Evolutionary conservation across 2,113 vertebrate genomes (phyloP).

Genomic region (Actenoides lindsayi): DNA sequence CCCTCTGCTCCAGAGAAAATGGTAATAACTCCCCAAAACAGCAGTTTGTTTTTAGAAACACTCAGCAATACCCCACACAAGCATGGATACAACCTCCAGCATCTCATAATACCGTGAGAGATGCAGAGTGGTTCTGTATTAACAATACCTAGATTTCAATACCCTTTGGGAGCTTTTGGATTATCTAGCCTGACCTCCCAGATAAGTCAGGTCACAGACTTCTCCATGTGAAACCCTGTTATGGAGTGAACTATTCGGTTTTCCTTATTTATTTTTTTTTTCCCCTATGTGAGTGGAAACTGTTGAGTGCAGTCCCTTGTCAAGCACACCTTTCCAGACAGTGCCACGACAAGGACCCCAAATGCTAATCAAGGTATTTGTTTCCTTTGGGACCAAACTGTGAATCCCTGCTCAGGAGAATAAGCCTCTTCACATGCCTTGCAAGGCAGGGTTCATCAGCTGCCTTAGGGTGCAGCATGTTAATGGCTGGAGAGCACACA

Average conservation of each 20-base stretch:
- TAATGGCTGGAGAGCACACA: background rate
- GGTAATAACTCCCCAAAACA: background rate
- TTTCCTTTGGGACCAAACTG: background rate
- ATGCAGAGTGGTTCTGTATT: background rate
- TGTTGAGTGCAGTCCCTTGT: too few relatives aligned
- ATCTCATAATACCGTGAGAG: rapidly evolving
- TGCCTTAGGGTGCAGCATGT: background rate
- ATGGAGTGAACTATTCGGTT: background rate
- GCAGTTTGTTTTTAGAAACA: background rate
- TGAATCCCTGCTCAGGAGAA: background rate
- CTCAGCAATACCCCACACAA: background rate
- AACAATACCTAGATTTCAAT: background rate
- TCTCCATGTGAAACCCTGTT: background rate
- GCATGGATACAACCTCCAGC: rapidly evolving
- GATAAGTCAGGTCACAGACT: background rate
- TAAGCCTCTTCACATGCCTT: rapidly evolving
- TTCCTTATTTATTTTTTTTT: too few relatives aligned
- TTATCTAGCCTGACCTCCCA: background rate
- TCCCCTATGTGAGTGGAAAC: background rate
- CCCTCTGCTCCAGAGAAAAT: background rate
- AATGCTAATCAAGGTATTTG: background rate
- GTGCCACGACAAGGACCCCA: background rate
- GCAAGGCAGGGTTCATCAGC: too few relatives aligned
- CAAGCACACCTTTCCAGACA: background rate
- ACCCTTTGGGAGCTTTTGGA: background rate